A percentile compares a stretch with the other conserved stretches of the same genome.
Evolutionary conservation across 2,888 invertebrate genomes (phyloP).

Genomic region (Cotesia congregata): DNA sequence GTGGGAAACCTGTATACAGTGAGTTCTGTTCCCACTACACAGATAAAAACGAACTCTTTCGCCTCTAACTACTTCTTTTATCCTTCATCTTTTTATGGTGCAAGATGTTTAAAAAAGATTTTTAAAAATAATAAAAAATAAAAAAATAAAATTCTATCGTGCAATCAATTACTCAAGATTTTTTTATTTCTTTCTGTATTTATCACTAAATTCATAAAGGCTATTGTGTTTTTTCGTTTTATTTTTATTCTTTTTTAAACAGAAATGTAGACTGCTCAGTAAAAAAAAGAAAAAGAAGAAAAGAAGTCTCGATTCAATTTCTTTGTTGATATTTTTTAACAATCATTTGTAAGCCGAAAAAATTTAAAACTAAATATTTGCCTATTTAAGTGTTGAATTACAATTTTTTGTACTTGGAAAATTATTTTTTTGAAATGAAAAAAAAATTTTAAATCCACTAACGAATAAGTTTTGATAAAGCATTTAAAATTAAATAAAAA

Average conservation of each 20-base stretch:
- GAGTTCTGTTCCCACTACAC: slow-evolving; percentile 1
- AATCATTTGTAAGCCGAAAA: too few relatives aligned
- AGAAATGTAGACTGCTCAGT: not conserved
- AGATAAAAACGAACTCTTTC: slow-evolving; percentile 13
- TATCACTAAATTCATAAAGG: not conserved
- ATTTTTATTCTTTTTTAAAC: slow-evolving; percentile 2
- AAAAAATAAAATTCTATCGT: slow-evolving; percentile 19
- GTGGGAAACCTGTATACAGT: slow-evolving; percentile 4
- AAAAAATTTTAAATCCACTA: not conserved
- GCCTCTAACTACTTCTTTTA: slow-evolving; percentile 29
- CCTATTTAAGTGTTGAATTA: too few relatives aligned
- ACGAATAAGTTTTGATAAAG: too few relatives aligned
- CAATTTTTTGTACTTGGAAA: not conserved
- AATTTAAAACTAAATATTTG: too few relatives aligned
- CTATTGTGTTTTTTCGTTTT: not conserved
- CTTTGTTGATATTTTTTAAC: not conserved
- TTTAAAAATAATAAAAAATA: slow-evolving; percentile 12
- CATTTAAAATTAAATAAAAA: not conserved
- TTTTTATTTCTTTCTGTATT: slow-evolving; percentile 17
- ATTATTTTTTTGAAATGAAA: not conserved
- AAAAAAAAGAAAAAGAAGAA: not conserved
- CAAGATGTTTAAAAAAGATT: not conserved
- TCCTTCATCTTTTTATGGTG: slow-evolving; percentile 16
- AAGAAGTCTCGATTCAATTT: not conserved
- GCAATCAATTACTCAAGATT: slow-evolving; percentile 20